Percentiles rank a stretch among this genome's conserved stretches.
These are phyloP conservation scores for Xestobium rufovillosum DNA, from an alignment of 2,888 invertebrate species.

Conservation along the genomic window DNA sequence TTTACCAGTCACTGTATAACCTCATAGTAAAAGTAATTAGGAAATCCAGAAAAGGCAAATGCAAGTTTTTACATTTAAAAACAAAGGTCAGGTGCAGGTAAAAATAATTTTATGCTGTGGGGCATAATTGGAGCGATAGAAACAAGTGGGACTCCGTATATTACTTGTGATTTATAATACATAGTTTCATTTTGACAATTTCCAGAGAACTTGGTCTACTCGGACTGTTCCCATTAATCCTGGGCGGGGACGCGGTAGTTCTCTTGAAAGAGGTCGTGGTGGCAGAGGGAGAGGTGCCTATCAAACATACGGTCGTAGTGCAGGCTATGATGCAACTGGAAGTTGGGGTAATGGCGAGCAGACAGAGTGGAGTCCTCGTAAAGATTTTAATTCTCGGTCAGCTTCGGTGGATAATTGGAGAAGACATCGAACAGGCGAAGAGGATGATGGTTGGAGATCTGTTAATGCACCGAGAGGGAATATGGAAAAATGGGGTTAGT, in stretches of 20 bases:
- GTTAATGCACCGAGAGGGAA: conserved; percentile 31
- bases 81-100: too few species aligned
- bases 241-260: conserved; percentile 43
- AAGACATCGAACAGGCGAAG: conserved; percentile 42
- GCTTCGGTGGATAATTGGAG: conserved; percentile 45
- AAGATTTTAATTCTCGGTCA: conserved; percentile 45
- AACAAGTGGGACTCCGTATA: too few species aligned
- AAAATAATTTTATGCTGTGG: too few species aligned
- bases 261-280: conserved; percentile 43
- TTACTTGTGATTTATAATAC: too few species aligned
- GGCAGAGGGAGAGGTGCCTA: conserved; percentile 35
- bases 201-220: conserved; percentile 44
- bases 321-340: conserved; percentile 42
- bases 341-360: conserved; percentile 52
- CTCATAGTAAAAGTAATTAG: too few species aligned
- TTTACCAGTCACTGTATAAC: too few species aligned
- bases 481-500: conserved; percentile 50
- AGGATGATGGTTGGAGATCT: conserved; percentile 42
- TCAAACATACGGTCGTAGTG: conserved; percentile 34
- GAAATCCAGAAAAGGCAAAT: too few species aligned
- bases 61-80: too few species aligned
- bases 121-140: too few species aligned
- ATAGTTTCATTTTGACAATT: too few species aligned
- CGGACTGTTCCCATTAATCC: conserved; percentile 38
- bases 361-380: conserved; percentile 53